Base-by-base conservation (phyloP, 2,888 invertebrate genomes). In the Aphelenchoides bicaudatus region DNA sequence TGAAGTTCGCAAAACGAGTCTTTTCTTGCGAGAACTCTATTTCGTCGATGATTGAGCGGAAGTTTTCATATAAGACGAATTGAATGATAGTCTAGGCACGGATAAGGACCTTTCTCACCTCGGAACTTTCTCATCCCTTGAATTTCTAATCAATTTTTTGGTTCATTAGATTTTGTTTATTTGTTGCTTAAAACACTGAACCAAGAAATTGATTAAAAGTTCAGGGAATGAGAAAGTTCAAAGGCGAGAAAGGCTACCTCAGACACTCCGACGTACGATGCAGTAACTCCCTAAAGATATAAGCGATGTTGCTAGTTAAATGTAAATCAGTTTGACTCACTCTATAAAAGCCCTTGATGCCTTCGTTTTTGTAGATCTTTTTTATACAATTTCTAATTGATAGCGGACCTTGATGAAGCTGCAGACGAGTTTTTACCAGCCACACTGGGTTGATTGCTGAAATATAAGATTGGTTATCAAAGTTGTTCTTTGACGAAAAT, bases 61-160 rank as follows among this genome's bases (percentile, higher is more conserved):
- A 87, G 28, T 91, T 89, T 83, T 99, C 98, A 82, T 99, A 99
- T 74, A 98, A 88, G 69, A 98, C 96, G 83, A 98, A 98, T 83
- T 99, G 94, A 64, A 99, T 88, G 69, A 96, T 92, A 0, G 98
- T 98, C 84, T 99, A n/a, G n/a, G n/a, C n/a, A n/a, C n/a, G n/a
- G n/a, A n/a, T n/a, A n/a, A n/a, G n/a, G n/a, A n/a, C n/a, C n/a
- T n/a, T n/a, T n/a, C n/a, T n/a, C n/a, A n/a, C n/a, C n/a, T n/a
- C n/a, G n/a, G n/a, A n/a, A n/a, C n/a, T n/a, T n/a, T n/a, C n/a
- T n/a, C n/a, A n/a, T n/a, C n/a, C n/a, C n/a, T n/a, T n/a, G n/a
- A 19, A n/a, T 49, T 39, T 52, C 3, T 3, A 52, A 43, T 10
- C 19, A 10, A 16, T 43, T 43, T 43, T 16, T 10, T 16, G 8